These are phyloP conservation scores for Papilio polytes DNA, from an alignment of 1,140 invertebrate genomes.

Conservation along the genomic window DNA sequence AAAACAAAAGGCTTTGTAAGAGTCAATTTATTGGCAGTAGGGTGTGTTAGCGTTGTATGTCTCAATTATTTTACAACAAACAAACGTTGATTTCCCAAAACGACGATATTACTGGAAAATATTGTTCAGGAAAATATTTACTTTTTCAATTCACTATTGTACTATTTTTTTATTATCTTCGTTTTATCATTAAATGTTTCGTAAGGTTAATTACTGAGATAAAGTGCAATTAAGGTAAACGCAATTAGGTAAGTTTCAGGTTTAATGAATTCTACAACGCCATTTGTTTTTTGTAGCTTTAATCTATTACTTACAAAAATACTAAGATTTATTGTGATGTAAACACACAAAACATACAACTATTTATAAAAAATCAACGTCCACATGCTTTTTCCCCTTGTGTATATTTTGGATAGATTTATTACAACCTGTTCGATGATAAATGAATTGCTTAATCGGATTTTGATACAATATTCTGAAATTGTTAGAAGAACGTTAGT, in stretches of 20 bases:
- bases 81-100: background rate
- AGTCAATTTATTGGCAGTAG: constrained; percentile 18
- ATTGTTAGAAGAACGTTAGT: too few species aligned
- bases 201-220: constrained; percentile 8
- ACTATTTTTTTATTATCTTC: background rate
- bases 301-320: background rate
- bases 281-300: background rate
- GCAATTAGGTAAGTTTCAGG: constrained; percentile 6
- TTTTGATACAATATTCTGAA: too few species aligned
- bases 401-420: too few species aligned
- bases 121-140: constrained; percentile 5
- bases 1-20: constrained; percentile 22
- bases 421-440: too few species aligned
- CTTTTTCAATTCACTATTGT: background rate
- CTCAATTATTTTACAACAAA: constrained; percentile 16
- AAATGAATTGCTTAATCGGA: too few species aligned
- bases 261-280: background rate
- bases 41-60: background rate
- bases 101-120: constrained; percentile 14
- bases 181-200: background rate
- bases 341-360: background rate
- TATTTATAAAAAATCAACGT: background rate
- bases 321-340: background rate
- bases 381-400: too few species aligned
- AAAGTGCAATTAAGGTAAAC: constrained; percentile 18